phyloP scores from a whole-genome alignment of 2,888 invertebrate genomes.

The Lepidonotus clava region DNA sequence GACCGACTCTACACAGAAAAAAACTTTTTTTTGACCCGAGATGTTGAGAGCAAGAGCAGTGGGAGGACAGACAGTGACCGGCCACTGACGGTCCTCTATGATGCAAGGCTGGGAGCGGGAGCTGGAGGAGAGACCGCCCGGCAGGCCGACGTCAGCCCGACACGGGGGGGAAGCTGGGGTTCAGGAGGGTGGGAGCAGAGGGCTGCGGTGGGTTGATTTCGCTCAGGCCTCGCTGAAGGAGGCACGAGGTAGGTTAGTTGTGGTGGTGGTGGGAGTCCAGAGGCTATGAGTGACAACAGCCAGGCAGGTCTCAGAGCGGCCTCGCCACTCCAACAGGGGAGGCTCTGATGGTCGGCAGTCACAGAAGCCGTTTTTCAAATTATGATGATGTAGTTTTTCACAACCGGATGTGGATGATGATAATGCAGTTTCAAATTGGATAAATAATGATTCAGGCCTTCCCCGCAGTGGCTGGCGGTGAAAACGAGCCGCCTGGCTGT shows the following conservation, averaged over 20 bases:
- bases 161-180: neutral
- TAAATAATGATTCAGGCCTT: no score
- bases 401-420: no score
- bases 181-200: neutral
- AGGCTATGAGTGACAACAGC: neutral
- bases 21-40: constrained; percentile 2
- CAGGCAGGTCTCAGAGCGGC: no score
- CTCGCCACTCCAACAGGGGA: no score
- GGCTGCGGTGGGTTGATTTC: constrained; percentile 22
- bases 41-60: constrained; percentile 22
- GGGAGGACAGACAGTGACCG: constrained; percentile 46
- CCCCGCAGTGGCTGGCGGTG: no score
- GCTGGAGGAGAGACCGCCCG: neutral
- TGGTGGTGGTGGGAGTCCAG: neutral
- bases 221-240: neutral
- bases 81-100: constrained; percentile 33
- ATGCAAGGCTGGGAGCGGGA: constrained; percentile 36
- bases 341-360: no score
- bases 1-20: constrained; percentile 43
- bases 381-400: no score
- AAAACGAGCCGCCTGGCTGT: no score
- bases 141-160: constrained; percentile 21
- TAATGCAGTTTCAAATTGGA: no score
- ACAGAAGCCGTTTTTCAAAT: no score
- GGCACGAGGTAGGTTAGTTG: constrained; percentile 40